Percentiles rank a stretch among this genome's conserved stretches.
Evolutionary conservation across 2,797 vertebrate genomes (phyloP).

Genomic region (Zenarchopterus dispar): DNA sequence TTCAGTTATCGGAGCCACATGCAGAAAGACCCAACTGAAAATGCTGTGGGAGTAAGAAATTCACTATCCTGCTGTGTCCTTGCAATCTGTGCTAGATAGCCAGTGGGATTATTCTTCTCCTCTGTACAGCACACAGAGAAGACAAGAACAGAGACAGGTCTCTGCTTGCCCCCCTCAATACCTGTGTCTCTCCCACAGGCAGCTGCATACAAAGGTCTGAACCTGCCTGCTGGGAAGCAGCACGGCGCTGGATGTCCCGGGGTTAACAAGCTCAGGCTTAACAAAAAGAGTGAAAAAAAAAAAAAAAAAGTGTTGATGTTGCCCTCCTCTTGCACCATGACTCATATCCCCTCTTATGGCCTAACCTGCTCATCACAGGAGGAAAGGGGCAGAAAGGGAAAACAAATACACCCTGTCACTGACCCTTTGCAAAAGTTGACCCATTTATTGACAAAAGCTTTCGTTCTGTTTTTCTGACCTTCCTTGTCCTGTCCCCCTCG

Average conservation of each 20-base stretch:
- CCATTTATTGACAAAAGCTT: constrained; percentile 66
- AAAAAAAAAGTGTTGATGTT: constrained; percentile 56
- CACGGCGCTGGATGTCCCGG: constrained; percentile 35
- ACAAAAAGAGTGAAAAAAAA: constrained; percentile 28
- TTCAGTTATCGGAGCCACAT: constrained; percentile 2
- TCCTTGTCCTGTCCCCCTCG: constrained; percentile 54
- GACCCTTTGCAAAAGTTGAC: constrained; percentile 62
- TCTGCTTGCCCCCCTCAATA: constrained; percentile 73
- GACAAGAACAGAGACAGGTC: constrained; percentile 73
- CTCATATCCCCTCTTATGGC: constrained; percentile 57
- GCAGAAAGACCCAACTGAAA: constrained; percentile 12
- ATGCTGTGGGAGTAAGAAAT: constrained; percentile 22
- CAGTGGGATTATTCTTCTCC: constrained; percentile 54
- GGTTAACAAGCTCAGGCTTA: constrained; percentile 52
- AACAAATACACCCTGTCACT: constrained; percentile 53
- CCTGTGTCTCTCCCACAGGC: constrained; percentile 59
- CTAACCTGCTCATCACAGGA: constrained; percentile 54
- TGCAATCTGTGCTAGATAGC: constrained; percentile 33
- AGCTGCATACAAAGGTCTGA: constrained; percentile 66
- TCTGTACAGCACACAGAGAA: constrained; percentile 48
- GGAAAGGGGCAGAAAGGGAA: constrained; percentile 45
- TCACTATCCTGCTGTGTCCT: constrained; percentile 20
- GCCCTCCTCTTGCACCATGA: constrained; percentile 59
- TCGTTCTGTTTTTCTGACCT: constrained; percentile 72
- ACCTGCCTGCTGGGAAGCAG: constrained; percentile 72